These are phyloP conservation scores for Gnathonemus longibarbis DNA, from an alignment of 2,113 vertebrate genomes.

Conservation along the genomic window DNA sequence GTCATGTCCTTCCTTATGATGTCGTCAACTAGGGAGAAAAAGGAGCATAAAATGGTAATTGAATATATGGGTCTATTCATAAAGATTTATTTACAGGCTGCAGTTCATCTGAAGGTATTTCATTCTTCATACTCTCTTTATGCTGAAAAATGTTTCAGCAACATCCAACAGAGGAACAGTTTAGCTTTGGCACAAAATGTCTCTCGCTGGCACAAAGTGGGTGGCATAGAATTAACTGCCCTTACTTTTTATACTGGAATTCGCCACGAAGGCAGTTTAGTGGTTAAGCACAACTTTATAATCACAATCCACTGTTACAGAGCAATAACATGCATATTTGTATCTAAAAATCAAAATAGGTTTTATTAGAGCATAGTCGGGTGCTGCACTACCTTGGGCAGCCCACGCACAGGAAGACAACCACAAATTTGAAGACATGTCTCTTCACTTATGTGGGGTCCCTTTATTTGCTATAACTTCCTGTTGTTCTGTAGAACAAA, in stretches of 20 bases:
- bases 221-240: neutral
- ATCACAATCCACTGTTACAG: neutral
- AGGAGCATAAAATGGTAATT: constrained; percentile 36
- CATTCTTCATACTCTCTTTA: neutral
- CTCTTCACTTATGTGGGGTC: constrained; percentile 14
- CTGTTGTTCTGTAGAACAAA: constrained; percentile 67
- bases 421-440: constrained; percentile 27
- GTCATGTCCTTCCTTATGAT: constrained; percentile 94
- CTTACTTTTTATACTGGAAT: neutral
- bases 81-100: constrained; percentile 4
- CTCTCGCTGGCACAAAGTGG: neutral
- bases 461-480: constrained; percentile 54
- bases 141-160: neutral
- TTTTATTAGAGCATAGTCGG: neutral
- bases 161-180: neutral
- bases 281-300: neutral
- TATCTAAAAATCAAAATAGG: neutral
- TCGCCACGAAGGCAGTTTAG: neutral
- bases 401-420: constrained; percentile 26
- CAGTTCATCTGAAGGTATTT: neutral
- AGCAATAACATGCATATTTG: neutral
- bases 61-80: constrained; percentile 4
- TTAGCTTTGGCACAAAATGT: neutral
- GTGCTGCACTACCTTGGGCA: neutral
- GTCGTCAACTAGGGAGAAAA: constrained; percentile 82